Evolutionary conservation across 2,797 vertebrate genomes (phyloP).

Genomic region (Chrysolophus pictus): DNA sequence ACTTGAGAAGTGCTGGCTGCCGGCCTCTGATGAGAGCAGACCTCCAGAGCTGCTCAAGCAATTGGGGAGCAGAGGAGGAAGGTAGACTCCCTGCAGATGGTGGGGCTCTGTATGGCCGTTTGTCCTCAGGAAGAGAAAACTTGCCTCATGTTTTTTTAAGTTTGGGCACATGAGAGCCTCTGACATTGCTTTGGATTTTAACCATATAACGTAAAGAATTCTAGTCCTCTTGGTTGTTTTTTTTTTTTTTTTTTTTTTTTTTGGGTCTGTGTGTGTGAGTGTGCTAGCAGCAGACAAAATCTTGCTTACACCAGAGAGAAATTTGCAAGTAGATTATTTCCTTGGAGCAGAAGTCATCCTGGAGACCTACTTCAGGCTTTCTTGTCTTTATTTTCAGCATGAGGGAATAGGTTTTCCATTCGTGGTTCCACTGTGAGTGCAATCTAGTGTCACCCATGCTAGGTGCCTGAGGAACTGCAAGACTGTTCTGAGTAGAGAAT

Average conservation of each 20-base stretch:
- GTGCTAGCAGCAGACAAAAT: background rate
- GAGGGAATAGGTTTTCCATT: background rate
- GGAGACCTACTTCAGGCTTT: background rate
- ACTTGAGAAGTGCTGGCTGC: background rate
- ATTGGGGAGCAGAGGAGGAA: background rate
- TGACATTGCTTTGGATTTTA: background rate
- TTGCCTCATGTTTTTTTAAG: background rate
- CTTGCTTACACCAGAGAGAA: background rate
- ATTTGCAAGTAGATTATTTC: background rate
- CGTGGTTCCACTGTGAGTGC: background rate
- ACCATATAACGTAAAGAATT: background rate
- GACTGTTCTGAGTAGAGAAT: background rate
- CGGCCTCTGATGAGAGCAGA: background rate
- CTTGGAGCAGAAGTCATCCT: background rate
- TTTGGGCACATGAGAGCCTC: background rate
- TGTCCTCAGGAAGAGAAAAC: background rate
- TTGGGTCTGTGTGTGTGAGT: background rate
- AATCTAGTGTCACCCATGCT: rapidly evolving
- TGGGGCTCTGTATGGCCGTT: background rate
- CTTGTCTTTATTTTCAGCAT: background rate
- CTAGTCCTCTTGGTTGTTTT: background rate
- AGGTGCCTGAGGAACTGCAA: background rate
- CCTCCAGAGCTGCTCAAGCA: background rate
- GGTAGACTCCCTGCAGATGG: background rate
- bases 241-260: no score